Conservation (phyloP, 2,113 vertebrate genomes). For the Ctenomys sociabilis region DNA sequence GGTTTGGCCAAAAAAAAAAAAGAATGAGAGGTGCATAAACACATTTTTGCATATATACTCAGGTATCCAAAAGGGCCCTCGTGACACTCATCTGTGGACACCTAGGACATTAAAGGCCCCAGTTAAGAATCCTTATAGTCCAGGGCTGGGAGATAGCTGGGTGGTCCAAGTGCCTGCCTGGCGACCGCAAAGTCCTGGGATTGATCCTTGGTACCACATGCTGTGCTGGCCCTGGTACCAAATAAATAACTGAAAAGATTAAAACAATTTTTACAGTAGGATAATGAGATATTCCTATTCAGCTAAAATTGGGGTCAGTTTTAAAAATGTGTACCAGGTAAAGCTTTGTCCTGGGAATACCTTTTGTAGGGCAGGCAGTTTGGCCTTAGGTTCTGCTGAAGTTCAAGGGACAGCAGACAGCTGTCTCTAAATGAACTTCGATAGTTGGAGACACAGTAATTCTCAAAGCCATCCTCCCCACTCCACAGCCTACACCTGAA, state of each 20-base stretch:
- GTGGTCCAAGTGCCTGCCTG: no score
- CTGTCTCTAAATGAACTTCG: conserved; percentile 32
- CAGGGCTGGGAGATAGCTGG: no score
- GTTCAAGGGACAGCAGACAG: background rate
- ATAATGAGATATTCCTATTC: background rate
- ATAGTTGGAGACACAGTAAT: conserved; percentile 7
- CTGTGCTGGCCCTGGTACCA: no score
- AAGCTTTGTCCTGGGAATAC: background rate
- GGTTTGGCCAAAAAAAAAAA: no score
- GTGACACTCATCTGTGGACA: background rate
- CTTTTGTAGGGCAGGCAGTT: background rate
- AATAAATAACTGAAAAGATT: no score
- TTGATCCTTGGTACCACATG: no score
- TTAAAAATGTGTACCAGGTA: background rate
- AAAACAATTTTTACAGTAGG: background rate
- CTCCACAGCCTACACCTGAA: background rate
- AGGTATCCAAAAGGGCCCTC: background rate
- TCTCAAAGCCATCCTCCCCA: background rate
- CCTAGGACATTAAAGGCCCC: background rate
- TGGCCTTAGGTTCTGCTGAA: background rate
- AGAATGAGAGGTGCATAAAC: no score
- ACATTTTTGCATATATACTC: background rate
- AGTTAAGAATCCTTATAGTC: background rate
- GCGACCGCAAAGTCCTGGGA: no score
- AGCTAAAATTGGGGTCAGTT: background rate